A percentile compares a stretch with the other conserved stretches of the same genome.
Conservation (phyloP, 2,113 vertebrate species). For the Parotia lawesii region DNA sequence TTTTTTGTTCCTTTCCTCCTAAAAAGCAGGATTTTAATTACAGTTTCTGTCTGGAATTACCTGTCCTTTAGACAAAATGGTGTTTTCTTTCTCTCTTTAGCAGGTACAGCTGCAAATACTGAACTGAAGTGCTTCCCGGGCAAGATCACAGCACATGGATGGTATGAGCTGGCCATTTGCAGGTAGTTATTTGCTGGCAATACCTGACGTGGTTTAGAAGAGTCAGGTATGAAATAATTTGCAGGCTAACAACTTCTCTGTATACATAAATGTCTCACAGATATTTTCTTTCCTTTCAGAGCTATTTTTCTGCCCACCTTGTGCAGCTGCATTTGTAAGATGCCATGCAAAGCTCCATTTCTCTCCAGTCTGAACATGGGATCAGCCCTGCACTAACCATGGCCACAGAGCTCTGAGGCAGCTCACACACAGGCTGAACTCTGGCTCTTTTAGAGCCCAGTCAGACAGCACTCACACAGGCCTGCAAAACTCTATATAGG, state of each 20-base stretch:
- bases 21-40: background rate
- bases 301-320: background rate
- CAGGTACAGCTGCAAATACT: background rate
- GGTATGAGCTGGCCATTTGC: background rate
- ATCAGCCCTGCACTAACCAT: background rate
- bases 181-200: background rate
- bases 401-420: background rate
- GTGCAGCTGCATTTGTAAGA: background rate
- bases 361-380: background rate
- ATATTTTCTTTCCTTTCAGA: background rate
- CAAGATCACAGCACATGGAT: background rate
- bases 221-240: background rate
- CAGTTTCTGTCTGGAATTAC: background rate
- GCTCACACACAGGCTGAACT: background rate
- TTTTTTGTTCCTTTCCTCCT: fast-evolving
- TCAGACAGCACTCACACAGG: background rate
- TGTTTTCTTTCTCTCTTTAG: background rate
- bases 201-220: background rate
- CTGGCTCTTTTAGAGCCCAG: background rate
- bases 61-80: background rate
- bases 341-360: background rate
- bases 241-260: background rate
- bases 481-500: background rate
- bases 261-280: background rate
- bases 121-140: background rate